These are phyloP conservation scores for Oscheius sp. DNA, from an alignment of 2,888 invertebrate species.

Conservation along the genomic window DNA sequence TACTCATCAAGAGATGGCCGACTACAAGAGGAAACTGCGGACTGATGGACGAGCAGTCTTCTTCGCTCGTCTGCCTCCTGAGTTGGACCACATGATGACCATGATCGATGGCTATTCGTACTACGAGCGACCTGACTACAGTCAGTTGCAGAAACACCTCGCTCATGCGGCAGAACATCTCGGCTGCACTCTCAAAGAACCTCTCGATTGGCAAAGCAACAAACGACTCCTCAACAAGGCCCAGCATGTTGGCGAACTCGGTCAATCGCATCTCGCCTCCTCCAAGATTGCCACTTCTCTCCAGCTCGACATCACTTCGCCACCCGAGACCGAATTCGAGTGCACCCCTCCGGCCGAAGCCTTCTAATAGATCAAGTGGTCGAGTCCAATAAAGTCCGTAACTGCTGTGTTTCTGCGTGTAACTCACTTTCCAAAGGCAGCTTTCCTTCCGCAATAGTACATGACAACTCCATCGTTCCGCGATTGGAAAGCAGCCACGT, in stretches of 20 bases:
- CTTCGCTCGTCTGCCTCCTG: constrained; percentile 56
- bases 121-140: constrained; percentile 62
- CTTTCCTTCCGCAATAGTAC: constrained; percentile 62
- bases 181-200: constrained; percentile 51
- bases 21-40: constrained; percentile 45
- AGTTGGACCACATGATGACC: constrained; percentile 58
- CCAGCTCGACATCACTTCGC: constrained; percentile 19
- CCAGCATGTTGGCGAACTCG: constrained; percentile 59
- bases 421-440: constrained; percentile 51
- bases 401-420: not conserved
- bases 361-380: not conserved
- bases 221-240: constrained; percentile 51
- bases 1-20: constrained; percentile 37
- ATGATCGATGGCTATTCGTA: constrained; percentile 52
- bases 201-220: constrained; percentile 63
- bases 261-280: constrained; percentile 60
- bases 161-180: constrained; percentile 47
- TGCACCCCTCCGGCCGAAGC: constrained; percentile 23
- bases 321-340: constrained; percentile 11
- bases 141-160: constrained; percentile 44
- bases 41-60: constrained; percentile 44
- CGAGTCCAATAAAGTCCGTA: no score
- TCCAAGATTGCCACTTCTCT: not conserved
- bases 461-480: constrained; percentile 40
- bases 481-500: constrained; percentile 48